Evolutionary conservation across 2,113 vertebrate species (phyloP).

Genomic region (Gobio gobio): DNA sequence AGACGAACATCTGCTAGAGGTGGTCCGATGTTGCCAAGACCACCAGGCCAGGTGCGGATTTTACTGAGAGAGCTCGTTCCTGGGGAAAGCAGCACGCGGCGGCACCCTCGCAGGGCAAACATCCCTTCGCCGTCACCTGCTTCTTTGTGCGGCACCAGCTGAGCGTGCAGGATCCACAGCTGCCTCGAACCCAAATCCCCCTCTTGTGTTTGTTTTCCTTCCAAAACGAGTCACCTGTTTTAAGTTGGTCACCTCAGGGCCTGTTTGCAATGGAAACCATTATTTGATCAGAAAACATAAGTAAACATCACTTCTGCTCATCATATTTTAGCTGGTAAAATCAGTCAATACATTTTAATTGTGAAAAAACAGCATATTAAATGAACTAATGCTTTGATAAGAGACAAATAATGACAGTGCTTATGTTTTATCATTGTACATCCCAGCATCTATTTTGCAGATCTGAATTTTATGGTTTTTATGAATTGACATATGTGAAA

Average conservation of each 20-base stretch:
- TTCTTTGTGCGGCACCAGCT: constrained; percentile 53
- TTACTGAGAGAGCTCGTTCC: constrained; percentile 23
- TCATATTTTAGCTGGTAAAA: background rate
- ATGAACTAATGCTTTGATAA: background rate
- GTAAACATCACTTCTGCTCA: constrained; percentile 3
- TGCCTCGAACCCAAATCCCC: constrained; percentile 22
- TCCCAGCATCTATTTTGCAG: background rate
- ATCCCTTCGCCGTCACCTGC: constrained; percentile 52
- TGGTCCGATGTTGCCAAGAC: constrained; percentile 50
- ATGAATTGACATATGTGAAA: background rate
- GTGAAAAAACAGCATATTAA: background rate
- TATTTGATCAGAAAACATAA: constrained; percentile 18
- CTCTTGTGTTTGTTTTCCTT: background rate
- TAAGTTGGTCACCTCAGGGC: constrained; percentile 16
- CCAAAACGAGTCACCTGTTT: constrained; percentile 46
- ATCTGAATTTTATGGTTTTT: background rate
- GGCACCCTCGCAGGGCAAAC: constrained; percentile 44
- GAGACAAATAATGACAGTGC: background rate
- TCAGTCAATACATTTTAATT: constrained; percentile 5
- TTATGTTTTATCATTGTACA: background rate
- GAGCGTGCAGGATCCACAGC: constrained; percentile 52
- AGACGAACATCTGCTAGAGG: constrained; percentile 60
- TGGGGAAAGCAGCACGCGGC: constrained; percentile 23
- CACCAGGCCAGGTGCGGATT: constrained; percentile 59
- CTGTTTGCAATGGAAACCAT: constrained; percentile 37